phyloP scores from a whole-genome alignment of 2,888 invertebrate genomes.

The Julus scandinavius region DNA sequence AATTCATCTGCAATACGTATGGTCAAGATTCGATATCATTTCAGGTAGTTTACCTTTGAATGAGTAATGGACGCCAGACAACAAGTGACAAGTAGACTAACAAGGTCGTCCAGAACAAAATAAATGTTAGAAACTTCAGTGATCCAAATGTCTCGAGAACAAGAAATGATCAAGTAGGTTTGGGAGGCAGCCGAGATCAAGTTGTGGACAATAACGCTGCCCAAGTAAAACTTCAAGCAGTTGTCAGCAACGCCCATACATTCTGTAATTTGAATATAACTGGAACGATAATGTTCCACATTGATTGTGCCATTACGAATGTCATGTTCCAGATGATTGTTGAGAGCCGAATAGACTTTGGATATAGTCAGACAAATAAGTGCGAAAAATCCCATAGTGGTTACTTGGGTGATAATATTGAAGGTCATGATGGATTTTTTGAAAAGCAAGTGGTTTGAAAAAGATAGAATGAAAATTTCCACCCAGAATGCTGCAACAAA shows the following conservation, averaged over 20 bases:
- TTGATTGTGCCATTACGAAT: background rate
- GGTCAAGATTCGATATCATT: background rate
- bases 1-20: background rate
- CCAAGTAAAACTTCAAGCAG: background rate
- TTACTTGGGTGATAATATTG: background rate
- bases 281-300: background rate
- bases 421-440: background rate
- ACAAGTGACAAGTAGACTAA: background rate
- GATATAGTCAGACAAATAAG: background rate
- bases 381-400: background rate
- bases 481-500: background rate
- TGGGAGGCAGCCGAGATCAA: background rate
- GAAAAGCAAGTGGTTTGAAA: background rate
- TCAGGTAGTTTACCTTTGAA: background rate
- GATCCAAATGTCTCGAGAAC: background rate
- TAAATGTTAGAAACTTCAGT: background rate
- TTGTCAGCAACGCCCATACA: conserved; percentile 11
- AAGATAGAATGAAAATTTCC: background rate
- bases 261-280: background rate
- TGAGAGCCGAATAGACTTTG: background rate
- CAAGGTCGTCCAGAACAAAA: background rate
- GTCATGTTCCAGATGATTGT: background rate
- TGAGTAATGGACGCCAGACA: background rate
- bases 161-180: background rate
- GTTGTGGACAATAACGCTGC: background rate